Evolutionary conservation across 1,140 invertebrate species (phyloP).

Genomic region (Bombus vancouverensis): DNA sequence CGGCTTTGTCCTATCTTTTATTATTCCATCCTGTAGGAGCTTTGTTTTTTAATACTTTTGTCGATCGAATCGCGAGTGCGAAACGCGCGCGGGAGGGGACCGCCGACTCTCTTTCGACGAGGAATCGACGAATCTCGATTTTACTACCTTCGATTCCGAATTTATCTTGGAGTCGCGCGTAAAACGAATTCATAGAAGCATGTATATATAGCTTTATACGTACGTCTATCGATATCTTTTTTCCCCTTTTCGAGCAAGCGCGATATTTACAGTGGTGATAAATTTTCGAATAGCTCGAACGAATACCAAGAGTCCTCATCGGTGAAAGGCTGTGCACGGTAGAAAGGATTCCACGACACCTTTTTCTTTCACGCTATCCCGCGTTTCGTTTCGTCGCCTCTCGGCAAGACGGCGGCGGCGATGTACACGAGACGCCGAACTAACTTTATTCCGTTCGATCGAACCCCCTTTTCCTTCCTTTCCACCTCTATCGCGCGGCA

Average conservation of each 20-base stretch:
- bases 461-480: not conserved
- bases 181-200: not conserved
- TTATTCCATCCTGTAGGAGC: slow-evolving; percentile 36
- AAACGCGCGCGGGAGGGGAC: not conserved
- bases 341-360: slow-evolving; percentile 32
- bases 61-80: not conserved
- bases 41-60: slow-evolving; percentile 45
- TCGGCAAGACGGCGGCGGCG: not conserved
- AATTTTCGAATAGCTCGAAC: slow-evolving; percentile 33
- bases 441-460: slow-evolving; percentile 35
- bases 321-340: slow-evolving; percentile 33
- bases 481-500: not conserved
- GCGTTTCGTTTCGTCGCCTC: slow-evolving; percentile 22
- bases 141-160: not conserved
- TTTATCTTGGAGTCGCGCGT: not conserved
- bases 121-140: not conserved
- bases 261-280: slow-evolving; percentile 56
- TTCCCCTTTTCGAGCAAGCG: not conserved
- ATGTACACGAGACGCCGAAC: not conserved
- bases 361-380: slow-evolving; percentile 38
- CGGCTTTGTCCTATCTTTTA: slow-evolving; percentile 42
- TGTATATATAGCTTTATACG: not conserved
- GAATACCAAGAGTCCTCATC: slow-evolving; percentile 20
- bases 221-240: not conserved
- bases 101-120: not conserved